A percentile compares a stretch with the other conserved stretches of the same genome.
Conservation (phyloP, 2,888 invertebrate genomes). For the Merodon equestris region DNA sequence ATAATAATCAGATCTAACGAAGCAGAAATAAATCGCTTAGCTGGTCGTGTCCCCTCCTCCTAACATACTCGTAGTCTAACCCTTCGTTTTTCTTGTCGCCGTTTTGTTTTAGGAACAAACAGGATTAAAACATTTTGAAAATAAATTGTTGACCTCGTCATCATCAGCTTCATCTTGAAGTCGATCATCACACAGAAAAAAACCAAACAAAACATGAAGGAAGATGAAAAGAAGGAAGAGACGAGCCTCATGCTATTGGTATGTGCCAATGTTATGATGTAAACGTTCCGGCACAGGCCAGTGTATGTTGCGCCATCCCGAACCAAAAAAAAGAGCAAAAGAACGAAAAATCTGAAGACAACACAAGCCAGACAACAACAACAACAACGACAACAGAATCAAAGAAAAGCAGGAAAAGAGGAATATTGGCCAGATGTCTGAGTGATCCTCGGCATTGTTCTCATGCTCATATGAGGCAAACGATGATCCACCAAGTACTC, state of each 20-base stretch:
- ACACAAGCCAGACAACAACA: not conserved
- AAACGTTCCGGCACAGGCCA: constrained; percentile 41
- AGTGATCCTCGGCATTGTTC: constrained; percentile 15
- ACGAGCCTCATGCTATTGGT: constrained; percentile 61
- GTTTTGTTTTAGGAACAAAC: constrained; percentile 45
- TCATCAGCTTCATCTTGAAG: constrained; percentile 49
- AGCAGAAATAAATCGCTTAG: constrained; percentile 72
- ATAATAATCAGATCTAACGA: constrained; percentile 71
- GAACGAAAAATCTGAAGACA: too few relatives aligned
- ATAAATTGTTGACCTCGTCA: constrained; percentile 66
- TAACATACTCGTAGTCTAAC: constrained; percentile 41
- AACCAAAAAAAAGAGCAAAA: constrained; percentile 6
- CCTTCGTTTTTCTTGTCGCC: constrained; percentile 23
- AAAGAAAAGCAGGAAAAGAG: constrained; percentile 20
- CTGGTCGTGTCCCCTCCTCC: constrained; percentile 51
- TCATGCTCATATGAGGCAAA: constrained; percentile 7
- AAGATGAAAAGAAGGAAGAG: too few relatives aligned
- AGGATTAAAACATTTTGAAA: constrained; percentile 52
- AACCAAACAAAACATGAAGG: too few relatives aligned
- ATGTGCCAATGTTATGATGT: constrained; percentile 68
- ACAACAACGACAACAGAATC: constrained; percentile 14
- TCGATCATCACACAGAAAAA: not conserved
- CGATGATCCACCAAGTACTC: constrained; percentile 41
- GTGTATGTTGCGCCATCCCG: constrained; percentile 17
- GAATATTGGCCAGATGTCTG: constrained; percentile 62